Conservation (phyloP, 2,888 invertebrate genomes). For the Cylindroiulus punctatus region DNA sequence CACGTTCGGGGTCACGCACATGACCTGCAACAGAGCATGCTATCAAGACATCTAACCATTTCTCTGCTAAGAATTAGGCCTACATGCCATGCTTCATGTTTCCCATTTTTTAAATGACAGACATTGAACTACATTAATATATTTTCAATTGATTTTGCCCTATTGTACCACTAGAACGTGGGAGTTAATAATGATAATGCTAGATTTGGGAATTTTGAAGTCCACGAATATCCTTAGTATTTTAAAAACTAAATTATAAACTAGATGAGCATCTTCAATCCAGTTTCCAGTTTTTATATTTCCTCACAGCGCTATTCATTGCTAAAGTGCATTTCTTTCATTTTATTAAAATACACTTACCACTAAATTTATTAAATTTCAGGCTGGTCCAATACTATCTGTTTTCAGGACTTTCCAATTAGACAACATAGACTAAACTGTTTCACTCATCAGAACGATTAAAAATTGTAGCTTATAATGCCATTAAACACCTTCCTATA, state of each 20-base stretch:
- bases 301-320: too few species aligned
- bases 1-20: constrained; percentile 54
- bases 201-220: not conserved
- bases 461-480: too few species aligned
- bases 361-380: too few species aligned
- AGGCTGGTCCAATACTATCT: too few species aligned
- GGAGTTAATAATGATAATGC: not conserved
- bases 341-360: too few species aligned
- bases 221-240: not conserved
- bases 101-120: not conserved
- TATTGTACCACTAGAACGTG: not conserved
- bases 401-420: too few species aligned
- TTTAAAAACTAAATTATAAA: not conserved
- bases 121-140: not conserved
- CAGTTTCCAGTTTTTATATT: too few species aligned
- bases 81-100: constrained; percentile 26
- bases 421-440: too few species aligned
- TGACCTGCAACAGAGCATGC: constrained; percentile 57
- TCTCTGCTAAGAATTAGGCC: not conserved
- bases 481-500: too few species aligned
- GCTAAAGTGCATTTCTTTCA: too few species aligned
- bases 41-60: constrained; percentile 48
- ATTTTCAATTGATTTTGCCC: not conserved
- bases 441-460: too few species aligned
- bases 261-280: not conserved